Evolutionary conservation across 2,888 invertebrate species (phyloP).

Genomic region (Dugesia japonica): DNA sequence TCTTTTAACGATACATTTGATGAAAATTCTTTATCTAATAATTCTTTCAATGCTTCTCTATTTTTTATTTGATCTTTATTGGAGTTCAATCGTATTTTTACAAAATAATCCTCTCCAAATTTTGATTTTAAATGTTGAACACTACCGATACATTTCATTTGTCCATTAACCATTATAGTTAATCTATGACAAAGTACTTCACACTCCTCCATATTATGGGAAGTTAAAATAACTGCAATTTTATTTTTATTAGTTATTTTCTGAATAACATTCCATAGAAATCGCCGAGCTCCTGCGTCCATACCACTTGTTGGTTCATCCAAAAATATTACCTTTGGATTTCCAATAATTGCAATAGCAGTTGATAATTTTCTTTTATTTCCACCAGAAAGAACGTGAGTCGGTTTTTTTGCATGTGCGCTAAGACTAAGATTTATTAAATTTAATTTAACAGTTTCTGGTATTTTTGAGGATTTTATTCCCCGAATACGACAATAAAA

Average conservation of each 20-base stretch:
- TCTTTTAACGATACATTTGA: slow-evolving; percentile 15
- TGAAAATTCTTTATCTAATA: not conserved
- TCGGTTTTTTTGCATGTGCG: slow-evolving; percentile 47
- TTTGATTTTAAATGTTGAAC: slow-evolving; percentile 50
- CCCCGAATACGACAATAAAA: slow-evolving; percentile 63
- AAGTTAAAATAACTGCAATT: slow-evolving; percentile 63
- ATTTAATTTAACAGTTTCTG: slow-evolving; percentile 47
- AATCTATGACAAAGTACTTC: slow-evolving; percentile 48
- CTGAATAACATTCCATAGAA: slow-evolving; percentile 54
- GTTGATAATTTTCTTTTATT: slow-evolving; percentile 65
- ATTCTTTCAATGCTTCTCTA: slow-evolving; percentile 40
- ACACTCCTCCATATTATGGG: slow-evolving; percentile 51
- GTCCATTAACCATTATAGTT: slow-evolving; percentile 48
- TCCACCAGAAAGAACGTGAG: slow-evolving; percentile 56
- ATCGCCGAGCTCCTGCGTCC: slow-evolving; percentile 53
- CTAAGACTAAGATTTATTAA: slow-evolving; percentile 55
- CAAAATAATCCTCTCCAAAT: slow-evolving; percentile 46
- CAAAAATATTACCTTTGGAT: slow-evolving; percentile 58
- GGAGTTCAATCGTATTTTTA: too few relatives aligned
- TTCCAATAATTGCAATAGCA: slow-evolving; percentile 61
- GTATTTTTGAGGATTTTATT: slow-evolving; percentile 48
- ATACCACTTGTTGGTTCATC: slow-evolving; percentile 60
- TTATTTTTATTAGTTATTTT: slow-evolving; percentile 50
- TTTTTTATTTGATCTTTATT: too few relatives aligned
- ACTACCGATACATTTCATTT: slow-evolving; percentile 47